These are phyloP conservation scores for Monarcha castaneiventris DNA, from an alignment of 2,113 vertebrate genomes.

Conservation along the genomic window DNA sequence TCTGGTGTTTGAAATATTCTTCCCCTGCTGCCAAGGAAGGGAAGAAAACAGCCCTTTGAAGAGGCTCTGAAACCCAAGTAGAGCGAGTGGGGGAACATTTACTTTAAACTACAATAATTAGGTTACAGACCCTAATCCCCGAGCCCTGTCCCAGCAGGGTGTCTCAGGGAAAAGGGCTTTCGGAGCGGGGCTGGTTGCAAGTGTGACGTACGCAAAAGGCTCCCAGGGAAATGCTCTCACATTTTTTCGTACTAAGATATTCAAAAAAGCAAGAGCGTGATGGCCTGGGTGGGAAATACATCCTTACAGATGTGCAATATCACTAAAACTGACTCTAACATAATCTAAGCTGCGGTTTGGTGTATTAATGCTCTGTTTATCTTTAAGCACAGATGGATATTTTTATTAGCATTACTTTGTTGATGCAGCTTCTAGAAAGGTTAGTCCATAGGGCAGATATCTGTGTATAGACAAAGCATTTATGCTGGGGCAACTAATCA, in stretches of 20 bases:
- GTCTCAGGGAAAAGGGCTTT: neutral
- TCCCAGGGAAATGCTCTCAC: neutral
- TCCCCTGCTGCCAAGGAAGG: neutral
- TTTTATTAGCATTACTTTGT: slow-evolving; percentile 82
- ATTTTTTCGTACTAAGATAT: slow-evolving; percentile 34
- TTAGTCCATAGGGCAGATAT: slow-evolving; percentile 75
- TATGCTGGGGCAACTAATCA: slow-evolving; percentile 42
- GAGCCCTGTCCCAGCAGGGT: neutral
- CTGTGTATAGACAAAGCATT: slow-evolving; percentile 65
- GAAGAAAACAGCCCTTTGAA: slow-evolving; percentile 39
- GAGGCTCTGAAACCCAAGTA: slow-evolving; percentile 46
- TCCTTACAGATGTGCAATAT: slow-evolving; percentile 74
- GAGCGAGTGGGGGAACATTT: neutral
- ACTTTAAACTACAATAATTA: slow-evolving; percentile 39
- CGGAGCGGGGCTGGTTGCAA: neutral
- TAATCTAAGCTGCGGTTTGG: slow-evolving; percentile 71
- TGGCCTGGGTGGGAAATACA: slow-evolving; percentile 24
- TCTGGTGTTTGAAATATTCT: slow-evolving; percentile 13
- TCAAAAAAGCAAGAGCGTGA: slow-evolving; percentile 12
- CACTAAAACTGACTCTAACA: slow-evolving; percentile 73
- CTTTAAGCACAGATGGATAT: slow-evolving; percentile 82
- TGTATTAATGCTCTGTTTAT: slow-evolving; percentile 82
- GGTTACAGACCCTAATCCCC: slow-evolving; percentile 36
- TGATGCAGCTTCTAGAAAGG: slow-evolving; percentile 75
- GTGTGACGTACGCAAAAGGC: neutral